Evolutionary conservation across 2,888 invertebrate genomes (phyloP).

Genomic region (Yponomeuta sedellus): DNA sequence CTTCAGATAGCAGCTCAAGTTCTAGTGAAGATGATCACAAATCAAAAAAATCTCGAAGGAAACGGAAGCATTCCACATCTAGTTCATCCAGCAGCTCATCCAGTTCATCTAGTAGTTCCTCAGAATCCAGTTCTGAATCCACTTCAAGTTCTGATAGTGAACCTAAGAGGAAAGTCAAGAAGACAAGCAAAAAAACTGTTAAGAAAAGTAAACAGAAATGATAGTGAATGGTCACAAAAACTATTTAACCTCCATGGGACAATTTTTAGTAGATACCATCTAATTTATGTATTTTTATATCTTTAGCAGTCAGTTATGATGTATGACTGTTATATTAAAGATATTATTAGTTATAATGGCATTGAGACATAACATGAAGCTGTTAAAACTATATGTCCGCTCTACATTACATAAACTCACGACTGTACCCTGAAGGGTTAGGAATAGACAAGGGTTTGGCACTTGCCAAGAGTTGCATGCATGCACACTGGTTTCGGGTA

Average conservation of each 20-base stretch:
- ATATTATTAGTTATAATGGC: too few relatives aligned
- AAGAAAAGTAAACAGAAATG: constrained; percentile 39
- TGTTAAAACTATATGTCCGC: too few relatives aligned
- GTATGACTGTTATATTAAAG: too few relatives aligned
- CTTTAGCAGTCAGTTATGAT: too few relatives aligned
- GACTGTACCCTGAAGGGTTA: too few relatives aligned
- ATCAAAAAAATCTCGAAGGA: constrained; percentile 43
- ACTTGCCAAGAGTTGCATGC: too few relatives aligned
- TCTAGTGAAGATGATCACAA: constrained; percentile 40
- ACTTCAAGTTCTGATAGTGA: constrained; percentile 42
- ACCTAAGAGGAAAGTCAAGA: constrained; percentile 30
- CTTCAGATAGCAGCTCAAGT: constrained; percentile 51
- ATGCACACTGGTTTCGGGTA: too few relatives aligned
- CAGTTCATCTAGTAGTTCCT: constrained; percentile 40
- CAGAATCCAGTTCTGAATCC: constrained; percentile 40
- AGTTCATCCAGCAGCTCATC: constrained; percentile 43
- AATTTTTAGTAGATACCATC: neutral
- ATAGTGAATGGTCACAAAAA: constrained; percentile 17
- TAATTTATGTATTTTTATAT: too few relatives aligned
- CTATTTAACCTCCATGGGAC: neutral
- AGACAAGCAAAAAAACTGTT: constrained; percentile 29
- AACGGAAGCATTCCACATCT: constrained; percentile 43
- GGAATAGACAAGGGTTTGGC: too few relatives aligned
- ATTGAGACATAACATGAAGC: too few relatives aligned
- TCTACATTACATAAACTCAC: too few relatives aligned